Percentiles rank a stretch among this genome's conserved stretches.
Evolutionary conservation across 2,888 invertebrate genomes (phyloP).

Genomic region (Argyra leucocephala): DNA sequence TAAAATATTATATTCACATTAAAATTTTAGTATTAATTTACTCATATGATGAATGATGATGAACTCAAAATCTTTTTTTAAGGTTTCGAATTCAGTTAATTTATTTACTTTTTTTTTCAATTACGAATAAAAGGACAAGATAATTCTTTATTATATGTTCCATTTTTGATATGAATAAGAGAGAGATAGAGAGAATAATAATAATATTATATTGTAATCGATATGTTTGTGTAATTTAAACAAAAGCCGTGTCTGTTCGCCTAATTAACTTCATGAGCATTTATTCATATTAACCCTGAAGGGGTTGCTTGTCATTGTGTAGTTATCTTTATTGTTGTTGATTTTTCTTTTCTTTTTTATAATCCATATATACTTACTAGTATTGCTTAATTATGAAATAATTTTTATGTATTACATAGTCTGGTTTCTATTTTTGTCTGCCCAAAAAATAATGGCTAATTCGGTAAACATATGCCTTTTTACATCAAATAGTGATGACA

Average conservation of each 20-base stretch:
- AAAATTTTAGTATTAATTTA: not conserved
- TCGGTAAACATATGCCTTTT: not conserved
- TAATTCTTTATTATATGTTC: too few species aligned
- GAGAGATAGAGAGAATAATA: too few species aligned
- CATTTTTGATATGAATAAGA: too few species aligned
- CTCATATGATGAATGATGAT: not conserved
- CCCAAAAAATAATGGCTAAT: not conserved
- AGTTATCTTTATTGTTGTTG: not conserved
- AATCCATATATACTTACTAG: not conserved
- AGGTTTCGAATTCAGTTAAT: not conserved
- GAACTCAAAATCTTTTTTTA: not conserved
- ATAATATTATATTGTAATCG: slow-evolving; percentile 13
- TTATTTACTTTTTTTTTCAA: too few species aligned
- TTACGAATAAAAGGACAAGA: too few species aligned
- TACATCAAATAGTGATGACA: not conserved
- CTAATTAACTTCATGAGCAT: slow-evolving; percentile 19
- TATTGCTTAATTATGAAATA: not conserved
- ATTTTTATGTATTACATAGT: not conserved
- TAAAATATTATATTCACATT: not conserved
- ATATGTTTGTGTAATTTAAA: slow-evolving; percentile 15
- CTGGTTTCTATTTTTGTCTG: not conserved
- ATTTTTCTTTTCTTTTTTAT: not conserved
- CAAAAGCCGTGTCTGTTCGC: slow-evolving; percentile 17
- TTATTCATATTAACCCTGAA: slow-evolving; percentile 9
- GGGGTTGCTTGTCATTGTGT: not conserved